phyloP scores from a whole-genome alignment of 1,140 invertebrate genomes.

The Augochlora pura region DNA sequence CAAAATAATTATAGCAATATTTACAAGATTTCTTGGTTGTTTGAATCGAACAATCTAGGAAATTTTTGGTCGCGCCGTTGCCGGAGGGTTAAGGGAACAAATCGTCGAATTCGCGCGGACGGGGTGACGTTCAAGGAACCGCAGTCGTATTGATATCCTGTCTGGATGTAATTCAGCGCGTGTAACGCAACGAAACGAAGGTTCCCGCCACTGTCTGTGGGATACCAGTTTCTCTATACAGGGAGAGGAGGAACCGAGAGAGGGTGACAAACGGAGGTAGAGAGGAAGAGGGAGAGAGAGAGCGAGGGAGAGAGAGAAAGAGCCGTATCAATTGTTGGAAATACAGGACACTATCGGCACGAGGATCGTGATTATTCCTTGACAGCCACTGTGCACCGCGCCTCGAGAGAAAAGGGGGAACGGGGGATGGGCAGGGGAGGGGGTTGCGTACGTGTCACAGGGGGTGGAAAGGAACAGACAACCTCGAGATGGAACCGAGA shows the following conservation, averaged over 20 bases:
- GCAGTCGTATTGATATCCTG: constrained; percentile 45
- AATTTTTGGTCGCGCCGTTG: too few relatives aligned
- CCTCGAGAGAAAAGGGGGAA: background rate
- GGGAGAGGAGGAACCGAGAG: constrained; percentile 22
- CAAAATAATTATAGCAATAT: too few relatives aligned
- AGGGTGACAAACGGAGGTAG: too few relatives aligned
- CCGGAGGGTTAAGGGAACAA: background rate
- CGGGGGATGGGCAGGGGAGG: background rate
- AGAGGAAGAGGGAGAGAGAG: too few relatives aligned
- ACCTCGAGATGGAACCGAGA: background rate
- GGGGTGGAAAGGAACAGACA: constrained; percentile 1
- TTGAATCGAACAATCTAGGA: too few relatives aligned
- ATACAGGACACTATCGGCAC: constrained; percentile 63
- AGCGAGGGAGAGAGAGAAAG: too few relatives aligned
- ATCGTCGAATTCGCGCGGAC: background rate
- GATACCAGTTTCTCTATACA: constrained; percentile 27
- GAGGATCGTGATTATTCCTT: constrained; percentile 65
- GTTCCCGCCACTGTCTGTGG: constrained; percentile 38
- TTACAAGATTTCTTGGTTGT: too few relatives aligned
- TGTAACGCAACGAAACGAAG: constrained; percentile 58
- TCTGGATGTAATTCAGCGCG: constrained; percentile 35
- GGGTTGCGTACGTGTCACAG: constrained; percentile 10
- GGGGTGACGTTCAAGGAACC: constrained; percentile 32
- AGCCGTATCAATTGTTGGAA: constrained; percentile 64
- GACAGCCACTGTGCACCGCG: constrained; percentile 58